Conservation (phyloP, 2,113 vertebrate genomes). For the Leuciscus idus region DNA sequence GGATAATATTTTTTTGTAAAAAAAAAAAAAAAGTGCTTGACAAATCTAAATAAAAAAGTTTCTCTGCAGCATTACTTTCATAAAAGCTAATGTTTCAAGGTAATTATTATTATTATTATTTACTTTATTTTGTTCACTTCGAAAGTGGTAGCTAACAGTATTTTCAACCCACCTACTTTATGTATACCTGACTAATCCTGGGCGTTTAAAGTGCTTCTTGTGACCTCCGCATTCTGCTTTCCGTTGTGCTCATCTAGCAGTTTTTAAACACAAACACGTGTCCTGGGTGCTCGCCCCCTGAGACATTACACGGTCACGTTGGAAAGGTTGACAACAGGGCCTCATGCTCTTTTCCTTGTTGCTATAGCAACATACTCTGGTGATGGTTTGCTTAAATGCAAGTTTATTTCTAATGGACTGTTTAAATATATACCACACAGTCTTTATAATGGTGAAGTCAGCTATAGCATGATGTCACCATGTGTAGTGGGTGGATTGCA, state of each 20-base stretch:
- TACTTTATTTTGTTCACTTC: background rate
- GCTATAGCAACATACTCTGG: constrained; percentile 23
- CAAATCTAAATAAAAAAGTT: background rate
- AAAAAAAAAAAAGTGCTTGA: background rate
- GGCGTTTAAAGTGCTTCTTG: background rate
- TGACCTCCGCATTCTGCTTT: background rate
- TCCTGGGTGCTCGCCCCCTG: background rate
- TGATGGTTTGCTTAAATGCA: constrained; percentile 2
- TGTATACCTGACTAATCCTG: background rate
- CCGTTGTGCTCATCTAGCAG: background rate
- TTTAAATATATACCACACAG: constrained; percentile 29
- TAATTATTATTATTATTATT: too few species aligned
- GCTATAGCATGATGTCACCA: background rate
- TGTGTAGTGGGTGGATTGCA: background rate
- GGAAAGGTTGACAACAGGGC: background rate
- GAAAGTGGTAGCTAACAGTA: background rate
- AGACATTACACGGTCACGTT: background rate
- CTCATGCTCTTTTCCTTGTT: constrained; percentile 2
- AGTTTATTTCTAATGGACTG: constrained; percentile 10
- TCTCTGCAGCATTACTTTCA: background rate
- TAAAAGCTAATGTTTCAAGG: background rate
- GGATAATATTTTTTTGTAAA: background rate
- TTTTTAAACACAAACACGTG: background rate
- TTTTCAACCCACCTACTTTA: background rate
- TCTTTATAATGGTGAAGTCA: constrained; percentile 7